These are phyloP conservation scores for Morone saxatilis DNA, from an alignment of 2,113 vertebrate genomes.

Conservation along the genomic window DNA sequence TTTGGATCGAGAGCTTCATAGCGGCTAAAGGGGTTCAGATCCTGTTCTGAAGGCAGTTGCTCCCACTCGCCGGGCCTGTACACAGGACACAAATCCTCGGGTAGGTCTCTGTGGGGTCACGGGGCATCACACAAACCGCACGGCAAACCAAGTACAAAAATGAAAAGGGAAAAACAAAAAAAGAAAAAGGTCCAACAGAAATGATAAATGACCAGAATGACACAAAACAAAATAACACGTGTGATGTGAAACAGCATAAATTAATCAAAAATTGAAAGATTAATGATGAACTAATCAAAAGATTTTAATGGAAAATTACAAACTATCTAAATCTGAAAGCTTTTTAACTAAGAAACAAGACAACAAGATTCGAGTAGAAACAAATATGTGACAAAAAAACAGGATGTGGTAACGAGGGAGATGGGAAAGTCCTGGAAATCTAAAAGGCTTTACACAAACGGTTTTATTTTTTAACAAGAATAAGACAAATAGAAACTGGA, in stretches of 20 bases:
- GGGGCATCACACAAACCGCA: slow-evolving; percentile 75
- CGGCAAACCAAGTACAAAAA: slow-evolving; percentile 44
- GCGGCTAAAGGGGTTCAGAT: slow-evolving; percentile 97
- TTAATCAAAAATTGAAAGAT: slow-evolving; percentile 5
- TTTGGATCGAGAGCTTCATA: slow-evolving; percentile 91
- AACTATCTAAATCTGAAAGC: background rate
- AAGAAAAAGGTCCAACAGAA: slow-evolving; percentile 71
- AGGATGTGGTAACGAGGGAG: background rate
- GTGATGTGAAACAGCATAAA: slow-evolving; percentile 35
- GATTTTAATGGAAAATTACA: slow-evolving; percentile 19
- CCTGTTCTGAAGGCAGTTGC: slow-evolving; percentile 94
- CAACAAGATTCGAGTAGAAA: background rate
- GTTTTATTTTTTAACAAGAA: background rate
- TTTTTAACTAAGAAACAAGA: background rate
- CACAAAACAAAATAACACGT: slow-evolving; percentile 49
- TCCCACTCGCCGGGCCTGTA: slow-evolving; percentile 99
- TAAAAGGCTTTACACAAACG: background rate
- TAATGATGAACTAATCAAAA: slow-evolving; percentile 26
- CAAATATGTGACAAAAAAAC: background rate
- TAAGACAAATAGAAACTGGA: slow-evolving; percentile 18
- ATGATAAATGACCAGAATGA: slow-evolving; percentile 63
- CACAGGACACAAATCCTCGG: slow-evolving; percentile 99
- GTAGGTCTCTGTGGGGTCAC: slow-evolving; percentile 93
- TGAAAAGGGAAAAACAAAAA: slow-evolving; percentile 41
- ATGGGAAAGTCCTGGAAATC: background rate